Conservation (phyloP, 2,113 vertebrate genomes). For the Propithecus coquereli region DNA sequence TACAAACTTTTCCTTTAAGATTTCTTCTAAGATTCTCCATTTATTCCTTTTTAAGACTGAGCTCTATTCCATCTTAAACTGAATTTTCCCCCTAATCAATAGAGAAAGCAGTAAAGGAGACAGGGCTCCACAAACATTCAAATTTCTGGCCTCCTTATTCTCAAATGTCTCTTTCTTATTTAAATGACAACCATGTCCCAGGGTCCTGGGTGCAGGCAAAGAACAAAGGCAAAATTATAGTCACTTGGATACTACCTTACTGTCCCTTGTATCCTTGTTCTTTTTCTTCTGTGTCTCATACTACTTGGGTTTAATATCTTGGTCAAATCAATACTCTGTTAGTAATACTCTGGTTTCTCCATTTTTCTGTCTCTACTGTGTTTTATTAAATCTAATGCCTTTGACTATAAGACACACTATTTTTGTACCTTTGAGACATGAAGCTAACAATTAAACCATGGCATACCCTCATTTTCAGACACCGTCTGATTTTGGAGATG, state of each 20-base stretch:
- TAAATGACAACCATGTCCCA: background rate
- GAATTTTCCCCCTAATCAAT: background rate
- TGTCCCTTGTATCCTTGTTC: background rate
- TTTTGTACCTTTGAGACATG: background rate
- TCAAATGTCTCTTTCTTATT: background rate
- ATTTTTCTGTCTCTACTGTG: background rate
- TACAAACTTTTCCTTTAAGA: background rate
- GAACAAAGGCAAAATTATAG: background rate
- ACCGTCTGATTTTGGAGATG: background rate
- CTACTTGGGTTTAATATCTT: background rate
- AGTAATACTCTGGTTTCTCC: background rate
- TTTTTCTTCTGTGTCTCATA: background rate
- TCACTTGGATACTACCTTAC: background rate
- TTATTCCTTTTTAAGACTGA: background rate
- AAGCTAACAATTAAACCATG: background rate
- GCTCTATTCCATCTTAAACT: background rate
- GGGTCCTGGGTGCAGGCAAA: background rate
- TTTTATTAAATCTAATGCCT: background rate
- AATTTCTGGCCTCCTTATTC: background rate
- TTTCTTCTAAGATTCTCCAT: background rate
- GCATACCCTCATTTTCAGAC: background rate
- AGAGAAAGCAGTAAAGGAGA: background rate
- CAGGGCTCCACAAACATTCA: background rate
- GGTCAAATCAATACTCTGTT: background rate
- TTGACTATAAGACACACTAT: background rate